These are phyloP conservation scores for Motacilla tschutschensis DNA, from an alignment of 2,113 vertebrate genomes.

Conservation along the genomic window DNA sequence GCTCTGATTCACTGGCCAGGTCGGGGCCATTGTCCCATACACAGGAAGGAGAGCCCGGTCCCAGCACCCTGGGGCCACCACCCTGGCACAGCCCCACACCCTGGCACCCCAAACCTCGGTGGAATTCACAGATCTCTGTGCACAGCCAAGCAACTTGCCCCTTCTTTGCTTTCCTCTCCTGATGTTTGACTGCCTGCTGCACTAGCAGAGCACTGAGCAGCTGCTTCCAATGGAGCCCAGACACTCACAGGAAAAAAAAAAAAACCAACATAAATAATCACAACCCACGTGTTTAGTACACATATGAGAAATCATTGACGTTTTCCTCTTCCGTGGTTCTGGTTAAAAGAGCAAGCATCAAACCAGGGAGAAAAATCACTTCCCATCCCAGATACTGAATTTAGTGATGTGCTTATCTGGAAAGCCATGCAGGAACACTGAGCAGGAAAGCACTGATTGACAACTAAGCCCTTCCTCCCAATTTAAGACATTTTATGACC, in stretches of 20 bases:
- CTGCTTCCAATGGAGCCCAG: neutral
- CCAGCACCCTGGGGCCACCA: fast-evolving
- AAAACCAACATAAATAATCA: neutral
- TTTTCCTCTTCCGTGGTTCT: slow-evolving; percentile 2
- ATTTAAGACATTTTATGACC: neutral
- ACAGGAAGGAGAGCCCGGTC: neutral
- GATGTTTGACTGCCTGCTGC: neutral
- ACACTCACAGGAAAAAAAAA: neutral
- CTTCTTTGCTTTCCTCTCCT: neutral
- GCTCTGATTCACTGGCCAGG: slow-evolving; percentile 2
- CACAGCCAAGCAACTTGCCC: neutral
- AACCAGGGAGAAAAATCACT: neutral
- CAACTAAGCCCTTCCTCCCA: neutral
- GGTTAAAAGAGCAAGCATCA: neutral
- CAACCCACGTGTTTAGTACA: neutral
- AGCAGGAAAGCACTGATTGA: neutral
- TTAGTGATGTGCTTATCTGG: neutral
- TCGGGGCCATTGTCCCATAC: neutral
- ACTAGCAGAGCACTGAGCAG: neutral
- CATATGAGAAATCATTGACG: neutral
- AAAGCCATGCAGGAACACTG: neutral
- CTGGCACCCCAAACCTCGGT: fast-evolving
- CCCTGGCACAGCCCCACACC: fast-evolving
- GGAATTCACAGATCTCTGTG: fast-evolving
- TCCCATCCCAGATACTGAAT: neutral